These are phyloP conservation scores for Pungitius pungitius DNA, from an alignment of 2,113 vertebrate species.

Conservation along the genomic window DNA sequence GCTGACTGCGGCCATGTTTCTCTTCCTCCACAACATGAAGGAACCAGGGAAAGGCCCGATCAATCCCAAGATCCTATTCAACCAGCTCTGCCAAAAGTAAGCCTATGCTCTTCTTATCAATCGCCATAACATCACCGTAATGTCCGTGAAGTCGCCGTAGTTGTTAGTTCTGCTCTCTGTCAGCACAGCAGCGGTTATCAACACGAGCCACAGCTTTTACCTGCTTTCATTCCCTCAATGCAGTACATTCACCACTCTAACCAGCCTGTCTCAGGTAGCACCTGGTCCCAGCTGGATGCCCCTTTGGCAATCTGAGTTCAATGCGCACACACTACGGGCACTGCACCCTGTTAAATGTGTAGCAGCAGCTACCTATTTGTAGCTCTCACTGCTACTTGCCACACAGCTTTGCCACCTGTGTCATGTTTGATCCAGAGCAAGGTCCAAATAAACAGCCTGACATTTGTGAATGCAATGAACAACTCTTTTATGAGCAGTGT, in stretches of 20 bases:
- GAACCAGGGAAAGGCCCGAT: conserved; percentile 90
- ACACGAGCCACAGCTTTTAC: conserved; percentile 43
- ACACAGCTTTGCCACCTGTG: conserved; percentile 69
- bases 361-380: conserved; percentile 32
- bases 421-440: conserved; percentile 58
- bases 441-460: conserved; percentile 22
- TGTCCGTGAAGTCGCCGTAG: conserved; percentile 1
- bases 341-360: conserved; percentile 39
- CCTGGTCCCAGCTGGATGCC: conserved; percentile 54
- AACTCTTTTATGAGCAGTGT: conserved; percentile 46
- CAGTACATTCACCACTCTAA: conserved; percentile 44
- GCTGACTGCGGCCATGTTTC: conserved; percentile 94
- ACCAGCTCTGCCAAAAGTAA: conserved; percentile 97
- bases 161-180: conserved; percentile 13
- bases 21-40: conserved; percentile 96
- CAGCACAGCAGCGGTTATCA: conserved; percentile 4
- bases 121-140: not conserved
- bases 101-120: conserved; percentile 39
- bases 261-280: conserved; percentile 62
- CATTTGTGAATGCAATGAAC: conserved; percentile 38
- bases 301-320: conserved; percentile 23
- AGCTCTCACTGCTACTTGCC: conserved; percentile 37
- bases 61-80: conserved; percentile 95
- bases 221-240: conserved; percentile 34
- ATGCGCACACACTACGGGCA: conserved; percentile 23